Evolutionary conservation across 2,113 vertebrate genomes (phyloP).

Genomic region (Sterrhoptilus dennistouni): DNA sequence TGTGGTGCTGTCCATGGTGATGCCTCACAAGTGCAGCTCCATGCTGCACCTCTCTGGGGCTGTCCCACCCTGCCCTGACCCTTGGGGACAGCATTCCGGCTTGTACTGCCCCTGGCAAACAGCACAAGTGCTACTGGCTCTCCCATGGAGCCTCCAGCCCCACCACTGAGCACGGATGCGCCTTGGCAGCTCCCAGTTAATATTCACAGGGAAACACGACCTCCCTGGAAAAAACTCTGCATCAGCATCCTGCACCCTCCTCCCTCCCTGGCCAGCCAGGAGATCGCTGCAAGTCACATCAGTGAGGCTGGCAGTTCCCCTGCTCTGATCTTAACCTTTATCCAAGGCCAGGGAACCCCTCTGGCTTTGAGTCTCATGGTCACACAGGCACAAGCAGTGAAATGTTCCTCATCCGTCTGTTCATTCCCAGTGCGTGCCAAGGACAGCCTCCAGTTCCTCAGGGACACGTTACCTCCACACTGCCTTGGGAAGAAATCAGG

Average conservation of each 20-base stretch:
- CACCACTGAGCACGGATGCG: neutral
- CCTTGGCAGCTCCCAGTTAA: neutral
- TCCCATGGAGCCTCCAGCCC: neutral
- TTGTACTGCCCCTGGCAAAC: neutral
- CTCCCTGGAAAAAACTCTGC: neutral
- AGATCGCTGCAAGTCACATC: neutral
- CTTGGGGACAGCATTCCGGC: fast-evolving
- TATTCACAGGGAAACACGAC: neutral
- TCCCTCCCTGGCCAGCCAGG: neutral
- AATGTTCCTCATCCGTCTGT: neutral
- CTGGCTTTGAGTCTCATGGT: neutral
- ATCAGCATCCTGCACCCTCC: neutral
- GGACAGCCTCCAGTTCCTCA: neutral
- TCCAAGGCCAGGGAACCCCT: neutral
- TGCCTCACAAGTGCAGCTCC: neutral
- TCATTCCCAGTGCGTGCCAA: neutral
- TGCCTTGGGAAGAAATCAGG: neutral
- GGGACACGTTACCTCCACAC: fast-evolving
- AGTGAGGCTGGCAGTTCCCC: neutral
- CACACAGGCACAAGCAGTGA: neutral
- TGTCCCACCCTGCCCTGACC: neutral
- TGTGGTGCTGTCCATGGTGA: fast-evolving
- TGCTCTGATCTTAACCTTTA: neutral
- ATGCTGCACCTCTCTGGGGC: fast-evolving
- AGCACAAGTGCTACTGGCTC: fast-evolving